phyloP scores from a whole-genome alignment of 2,797 vertebrate genomes.

The Masticophis lateralis region DNA sequence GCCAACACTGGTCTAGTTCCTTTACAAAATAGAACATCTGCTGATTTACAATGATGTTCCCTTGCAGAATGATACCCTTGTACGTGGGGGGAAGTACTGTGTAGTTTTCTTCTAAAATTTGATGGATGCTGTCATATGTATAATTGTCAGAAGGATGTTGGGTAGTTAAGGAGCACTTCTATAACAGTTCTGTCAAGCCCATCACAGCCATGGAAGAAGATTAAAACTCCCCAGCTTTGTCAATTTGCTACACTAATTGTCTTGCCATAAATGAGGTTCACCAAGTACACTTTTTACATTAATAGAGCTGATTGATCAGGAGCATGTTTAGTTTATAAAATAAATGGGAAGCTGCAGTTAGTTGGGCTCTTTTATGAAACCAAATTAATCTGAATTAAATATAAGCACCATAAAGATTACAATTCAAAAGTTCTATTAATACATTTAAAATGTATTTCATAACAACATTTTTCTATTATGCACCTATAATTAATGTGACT shows the following conservation, averaged over 20 bases:
- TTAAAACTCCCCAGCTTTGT: neutral
- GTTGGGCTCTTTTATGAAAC: slow-evolving; percentile 24
- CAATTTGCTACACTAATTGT: slow-evolving; percentile 1
- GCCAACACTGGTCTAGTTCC: neutral
- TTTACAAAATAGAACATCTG: neutral
- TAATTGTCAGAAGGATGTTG: neutral
- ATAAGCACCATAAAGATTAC: slow-evolving; percentile 28
- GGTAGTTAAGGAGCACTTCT: neutral
- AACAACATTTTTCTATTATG: slow-evolving; percentile 45
- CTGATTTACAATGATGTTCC: neutral
- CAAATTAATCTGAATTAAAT: slow-evolving; percentile 59
- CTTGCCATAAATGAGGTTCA: neutral
- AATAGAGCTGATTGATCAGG: slow-evolving; percentile 40
- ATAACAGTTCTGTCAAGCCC: neutral
- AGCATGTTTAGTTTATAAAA: slow-evolving; percentile 36
- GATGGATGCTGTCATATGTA: neutral
- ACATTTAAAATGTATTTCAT: slow-evolving; percentile 36
- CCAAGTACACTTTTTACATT: slow-evolving; percentile 31
- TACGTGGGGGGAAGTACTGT: neutral
- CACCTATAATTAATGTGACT: slow-evolving; percentile 32
- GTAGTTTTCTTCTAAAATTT: neutral
- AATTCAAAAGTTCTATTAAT: slow-evolving; percentile 45
- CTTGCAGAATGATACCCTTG: neutral
- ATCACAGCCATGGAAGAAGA: neutral
- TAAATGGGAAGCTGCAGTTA: slow-evolving; percentile 43